Conservation (phyloP, 2,113 vertebrate genomes). For the Numida meleagris region DNA sequence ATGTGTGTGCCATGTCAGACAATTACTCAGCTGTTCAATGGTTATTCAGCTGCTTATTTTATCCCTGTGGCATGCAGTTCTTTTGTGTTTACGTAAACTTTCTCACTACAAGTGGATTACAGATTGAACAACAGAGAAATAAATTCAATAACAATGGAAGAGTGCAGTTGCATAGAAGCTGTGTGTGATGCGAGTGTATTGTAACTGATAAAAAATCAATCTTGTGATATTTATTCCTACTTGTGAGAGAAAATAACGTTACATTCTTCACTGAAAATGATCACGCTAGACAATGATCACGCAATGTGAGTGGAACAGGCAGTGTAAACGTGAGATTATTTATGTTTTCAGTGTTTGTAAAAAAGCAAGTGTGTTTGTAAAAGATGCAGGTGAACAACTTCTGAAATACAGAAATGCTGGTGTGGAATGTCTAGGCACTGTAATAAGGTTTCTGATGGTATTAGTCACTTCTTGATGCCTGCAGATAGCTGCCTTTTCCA, state of each 20-base stretch:
- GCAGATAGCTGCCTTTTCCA: neutral
- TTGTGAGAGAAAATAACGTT: no score
- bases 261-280: accelerated
- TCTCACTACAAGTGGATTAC: neutral
- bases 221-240: no score
- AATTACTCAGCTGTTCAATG: neutral
- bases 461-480: neutral
- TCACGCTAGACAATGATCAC: neutral
- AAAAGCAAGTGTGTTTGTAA: neutral
- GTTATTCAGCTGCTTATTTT: neutral
- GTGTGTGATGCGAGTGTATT: neutral
- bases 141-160: neutral
- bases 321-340: neutral
- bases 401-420: neutral
- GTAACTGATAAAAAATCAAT: neutral
- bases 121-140: neutral
- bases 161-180: neutral
- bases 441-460: neutral
- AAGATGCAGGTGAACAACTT: neutral
- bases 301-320: neutral
- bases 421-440: neutral
- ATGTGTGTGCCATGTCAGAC: neutral
- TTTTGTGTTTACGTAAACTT: neutral
- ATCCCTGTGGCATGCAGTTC: neutral
- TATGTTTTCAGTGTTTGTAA: neutral